Evolutionary conservation across 2,888 invertebrate genomes (phyloP), one percentile per base, ranked within the genome.

Genomic region (Sisyra nigra): DNA sequence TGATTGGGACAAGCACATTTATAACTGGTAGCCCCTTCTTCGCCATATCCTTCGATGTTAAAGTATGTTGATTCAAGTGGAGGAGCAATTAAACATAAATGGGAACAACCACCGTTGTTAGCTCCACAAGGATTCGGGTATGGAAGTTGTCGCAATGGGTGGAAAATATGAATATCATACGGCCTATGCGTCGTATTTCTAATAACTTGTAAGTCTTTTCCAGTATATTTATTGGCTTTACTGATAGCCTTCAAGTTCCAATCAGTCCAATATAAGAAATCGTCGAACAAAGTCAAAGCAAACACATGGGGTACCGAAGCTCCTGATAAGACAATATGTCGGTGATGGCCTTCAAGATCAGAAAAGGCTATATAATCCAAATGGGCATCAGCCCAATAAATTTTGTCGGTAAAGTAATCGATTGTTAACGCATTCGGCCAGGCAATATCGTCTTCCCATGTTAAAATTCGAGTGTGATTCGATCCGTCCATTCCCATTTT

Each of bases 401-500:
- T 76, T 53, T 86, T 74, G 53, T 96, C 89, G 0, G 94, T 89
- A 58, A 94, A 89, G 60, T 91, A 96, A 57, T 98, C 97, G 45
- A 98, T 81, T 0, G 97, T 89, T 11, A 98, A 61, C 1, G 96
- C 97, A 60, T 98, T 98, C 0, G 97, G 97, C 98, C 98, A 98
- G 1, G 94, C 94, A 40, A 97, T 83, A 54, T 92, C 92, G 51
- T 93, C 78, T 55, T 91, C 87, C 79, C 89, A 88, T 15, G 83
- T 87, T 11, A 96, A 67, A 49, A 97, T 87, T 42, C 83, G 72
- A 0, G 84, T 83, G 54, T 87, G 84, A 55, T 89, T 87, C 6
- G 83, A 80, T 0, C 98, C 98, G 55, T 98, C 96, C 91, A 98
- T 89, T 40, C 92, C 92, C 64, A 97, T 75, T 62, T 94, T 86